Base-by-base conservation (phyloP, 2,797 vertebrate species). In the Notolabrus celidotus region DNA sequence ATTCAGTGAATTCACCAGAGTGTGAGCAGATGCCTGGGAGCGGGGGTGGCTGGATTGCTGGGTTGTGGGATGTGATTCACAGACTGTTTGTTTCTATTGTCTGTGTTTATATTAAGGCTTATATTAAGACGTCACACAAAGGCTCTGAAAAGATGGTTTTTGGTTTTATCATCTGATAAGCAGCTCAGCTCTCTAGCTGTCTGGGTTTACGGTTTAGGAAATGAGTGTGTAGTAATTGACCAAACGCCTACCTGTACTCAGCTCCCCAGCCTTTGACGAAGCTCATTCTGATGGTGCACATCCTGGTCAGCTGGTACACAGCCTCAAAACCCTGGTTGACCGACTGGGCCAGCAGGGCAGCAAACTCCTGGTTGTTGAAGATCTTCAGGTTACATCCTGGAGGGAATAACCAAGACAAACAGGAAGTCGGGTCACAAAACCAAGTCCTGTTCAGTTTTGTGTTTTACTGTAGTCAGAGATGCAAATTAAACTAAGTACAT, bases 231-330 rank as follows among this genome's bases (percentile, higher is more conserved):
- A 49, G 10, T 29, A n/a, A n/a, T n/a, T n/a, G n/a, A n/a, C n/a
- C n/a, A n/a, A n/a, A n/a, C n/a, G 47, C 72, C 57, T 57, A 99
- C 98, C 98, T 97, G 96, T 99, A 99, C 72, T 99, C 98, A 0
- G 97, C 97, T 54, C 98, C 98, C 97, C 97, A 99, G 81, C 98
- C 98, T 81, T 99, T 99, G 74, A 99, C 98, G 0, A 99, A 99
- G 93, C 98, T 99, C 98, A 99, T 99, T 11, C 98, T 96, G 71
- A 99, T 99, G 45, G 98, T 99, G 88, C 98, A 99, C 98, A 99
- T 99, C 45, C 98, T 92, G 2, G 98, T 99, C 82, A 99, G 94
- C 90, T 99, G 98, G 85, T 99, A 99, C 19, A 99, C 98, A 0
- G 98, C 98, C 88, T 99, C 98, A 0, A 99, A 99, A 41, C 98